Base-by-base conservation (phyloP, 2,888 invertebrate species). In the Oasisia sp. region DNA sequence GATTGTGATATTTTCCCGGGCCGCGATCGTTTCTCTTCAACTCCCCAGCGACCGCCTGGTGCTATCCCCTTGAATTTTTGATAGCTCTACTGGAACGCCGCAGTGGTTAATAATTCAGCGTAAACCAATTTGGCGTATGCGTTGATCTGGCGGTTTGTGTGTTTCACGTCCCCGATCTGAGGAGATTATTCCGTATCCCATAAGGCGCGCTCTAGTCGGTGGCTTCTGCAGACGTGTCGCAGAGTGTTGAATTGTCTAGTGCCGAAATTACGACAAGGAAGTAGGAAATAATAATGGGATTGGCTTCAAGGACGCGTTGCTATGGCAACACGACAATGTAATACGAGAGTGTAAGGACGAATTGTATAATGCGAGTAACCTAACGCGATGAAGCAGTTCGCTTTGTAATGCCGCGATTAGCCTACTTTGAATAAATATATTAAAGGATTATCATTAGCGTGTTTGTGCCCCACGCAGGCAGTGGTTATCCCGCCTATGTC, bases 371-470 rank as follows among this genome's bases (percentile, higher is more conserved):
- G 74, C 4, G 74, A 19, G 74, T 27, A 19, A 19, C 19, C 12
- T 74, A 74, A 74, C 19, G 74, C 19, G 74, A 74, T 27, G 74
- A 74, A 74, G 27, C 74, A 74, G 5, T 14, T 74, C 74, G 74
- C 74, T 74, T 19, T 74, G 74, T 74, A 27, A 5, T 74, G 74
- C 27, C 19, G 19, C 27, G 27, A 74, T 74, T 74, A 74, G 74
- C 74, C 74, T 74, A 27, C 19, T 74, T 74, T 74, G 74, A 74
- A 74, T 74, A 74, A 74, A 74, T 74, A 74, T 74, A 74, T 74
- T 74, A 74, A 74, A 74, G 74, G 5, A 4, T 74, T 74, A 74
- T 74, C 58, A 74, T 74, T 74, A 74, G 74, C 5, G 19, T 19
- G 74, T 74, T 74, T 74, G 74, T 74, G 74, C 50, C 9, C 19